Percentiles rank a stretch among this genome's conserved stretches.
Evolutionary conservation across 2,888 invertebrate genomes (phyloP).

Genomic region (Vandiemenella viatica): DNA sequence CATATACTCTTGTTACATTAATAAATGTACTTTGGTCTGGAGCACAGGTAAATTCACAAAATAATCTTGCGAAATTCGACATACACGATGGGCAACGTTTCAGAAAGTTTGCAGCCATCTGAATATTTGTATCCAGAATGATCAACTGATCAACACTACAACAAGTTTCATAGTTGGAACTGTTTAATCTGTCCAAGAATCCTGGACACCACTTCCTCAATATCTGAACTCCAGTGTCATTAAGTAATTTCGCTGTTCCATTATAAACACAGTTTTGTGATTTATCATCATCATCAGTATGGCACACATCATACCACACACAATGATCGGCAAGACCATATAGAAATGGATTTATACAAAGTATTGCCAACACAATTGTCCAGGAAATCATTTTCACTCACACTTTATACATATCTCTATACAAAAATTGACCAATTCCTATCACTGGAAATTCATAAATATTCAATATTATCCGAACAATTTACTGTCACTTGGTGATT

Average conservation of each 20-base stretch:
- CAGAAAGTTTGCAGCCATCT: background rate
- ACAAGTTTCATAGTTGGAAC: background rate
- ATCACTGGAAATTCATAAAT: too few relatives aligned
- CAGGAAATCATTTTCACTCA: too few relatives aligned
- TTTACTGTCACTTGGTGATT: too few relatives aligned
- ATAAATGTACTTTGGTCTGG: background rate
- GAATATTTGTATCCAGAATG: background rate
- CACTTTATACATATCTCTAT: too few relatives aligned
- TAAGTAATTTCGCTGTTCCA: background rate
- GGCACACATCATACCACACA: slow-evolving; percentile 1
- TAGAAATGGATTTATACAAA: too few relatives aligned
- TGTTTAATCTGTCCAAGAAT: background rate
- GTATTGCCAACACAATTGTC: too few relatives aligned
- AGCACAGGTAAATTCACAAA: background rate
- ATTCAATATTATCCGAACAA: too few relatives aligned
- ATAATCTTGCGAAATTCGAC: background rate
- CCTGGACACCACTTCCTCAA: background rate
- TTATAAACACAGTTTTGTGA: background rate
- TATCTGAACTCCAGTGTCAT: background rate
- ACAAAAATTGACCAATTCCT: too few relatives aligned
- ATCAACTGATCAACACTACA: background rate
- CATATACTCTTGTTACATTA: background rate
- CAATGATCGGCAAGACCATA: too few relatives aligned
- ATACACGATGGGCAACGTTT: background rate
- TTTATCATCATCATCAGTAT: background rate